Evolutionary conservation across 2,113 vertebrate species (phyloP).

Genomic region (Gallinago undulata): DNA sequence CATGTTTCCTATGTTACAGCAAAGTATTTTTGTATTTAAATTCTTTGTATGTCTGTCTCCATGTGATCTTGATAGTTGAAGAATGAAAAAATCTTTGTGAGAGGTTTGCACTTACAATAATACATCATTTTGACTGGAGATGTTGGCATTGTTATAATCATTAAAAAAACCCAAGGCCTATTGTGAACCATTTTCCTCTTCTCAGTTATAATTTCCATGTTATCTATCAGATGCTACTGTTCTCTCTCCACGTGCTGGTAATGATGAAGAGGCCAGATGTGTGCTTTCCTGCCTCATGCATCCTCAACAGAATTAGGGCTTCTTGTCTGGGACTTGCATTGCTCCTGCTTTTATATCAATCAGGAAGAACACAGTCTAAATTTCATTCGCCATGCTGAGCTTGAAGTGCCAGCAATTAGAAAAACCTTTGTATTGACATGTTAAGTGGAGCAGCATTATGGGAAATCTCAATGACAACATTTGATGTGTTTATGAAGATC

Average conservation of each 20-base stretch:
- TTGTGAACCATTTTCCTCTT: background rate
- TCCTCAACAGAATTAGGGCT: background rate
- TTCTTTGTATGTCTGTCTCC: background rate
- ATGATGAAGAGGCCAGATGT: background rate
- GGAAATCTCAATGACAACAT: background rate
- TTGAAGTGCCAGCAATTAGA: background rate
- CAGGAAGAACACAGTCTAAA: background rate
- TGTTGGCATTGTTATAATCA: background rate
- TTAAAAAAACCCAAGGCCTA: background rate
- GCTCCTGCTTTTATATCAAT: background rate
- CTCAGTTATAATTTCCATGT: background rate
- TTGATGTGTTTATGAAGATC: background rate
- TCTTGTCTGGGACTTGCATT: background rate
- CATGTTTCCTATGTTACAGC: background rate
- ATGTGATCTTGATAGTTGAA: background rate
- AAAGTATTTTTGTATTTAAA: background rate
- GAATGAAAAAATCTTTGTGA: background rate
- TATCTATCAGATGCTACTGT: background rate
- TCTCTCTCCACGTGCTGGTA: background rate
- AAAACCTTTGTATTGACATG: background rate
- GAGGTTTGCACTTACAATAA: background rate
- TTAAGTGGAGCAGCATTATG: background rate
- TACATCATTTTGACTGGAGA: background rate
- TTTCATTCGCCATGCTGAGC: background rate
- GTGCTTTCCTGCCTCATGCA: background rate